Percentiles rank a stretch among this genome's conserved stretches.
These are phyloP conservation scores for Callyntrura sp. DNA, from an alignment of 2,888 invertebrate species.

Conservation along the genomic window DNA sequence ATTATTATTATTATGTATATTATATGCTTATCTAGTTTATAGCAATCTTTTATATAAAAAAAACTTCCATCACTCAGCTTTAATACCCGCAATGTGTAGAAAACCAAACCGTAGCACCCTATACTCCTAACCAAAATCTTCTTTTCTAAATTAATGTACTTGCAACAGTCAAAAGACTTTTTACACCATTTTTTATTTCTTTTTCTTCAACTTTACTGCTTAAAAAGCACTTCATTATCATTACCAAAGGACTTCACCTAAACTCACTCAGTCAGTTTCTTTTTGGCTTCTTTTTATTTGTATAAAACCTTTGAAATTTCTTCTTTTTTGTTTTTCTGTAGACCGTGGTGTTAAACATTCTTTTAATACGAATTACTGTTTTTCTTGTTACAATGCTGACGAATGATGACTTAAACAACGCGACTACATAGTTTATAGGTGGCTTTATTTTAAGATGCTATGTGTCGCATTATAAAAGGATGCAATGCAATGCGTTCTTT, in stretches of 20 bases:
- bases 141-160: conserved; percentile 43
- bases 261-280: conserved; percentile 47
- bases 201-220: conserved; percentile 16
- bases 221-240: conserved; percentile 52
- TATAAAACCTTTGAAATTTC: conserved; percentile 37
- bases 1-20: neutral
- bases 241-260: conserved; percentile 55
- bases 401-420: conserved; percentile 12
- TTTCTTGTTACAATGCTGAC: neutral
- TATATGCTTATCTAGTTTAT: neutral
- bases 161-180: conserved; percentile 30
- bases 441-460: conserved; percentile 43
- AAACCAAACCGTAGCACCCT: conserved; percentile 5
- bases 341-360: neutral
- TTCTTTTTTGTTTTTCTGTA: neutral
- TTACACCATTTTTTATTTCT: conserved; percentile 7
- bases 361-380: conserved; percentile 24
- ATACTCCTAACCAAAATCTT: conserved; percentile 14
- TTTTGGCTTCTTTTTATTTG: conserved; percentile 17
- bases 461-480: neutral
- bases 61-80: conserved; percentile 46
- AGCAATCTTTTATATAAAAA: conserved; percentile 22
- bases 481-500: conserved; percentile 19
- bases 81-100: neutral
- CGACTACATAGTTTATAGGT: conserved; percentile 18